Conservation (phyloP, 2,888 invertebrate genomes). For the Drosophila planitibia region DNA sequence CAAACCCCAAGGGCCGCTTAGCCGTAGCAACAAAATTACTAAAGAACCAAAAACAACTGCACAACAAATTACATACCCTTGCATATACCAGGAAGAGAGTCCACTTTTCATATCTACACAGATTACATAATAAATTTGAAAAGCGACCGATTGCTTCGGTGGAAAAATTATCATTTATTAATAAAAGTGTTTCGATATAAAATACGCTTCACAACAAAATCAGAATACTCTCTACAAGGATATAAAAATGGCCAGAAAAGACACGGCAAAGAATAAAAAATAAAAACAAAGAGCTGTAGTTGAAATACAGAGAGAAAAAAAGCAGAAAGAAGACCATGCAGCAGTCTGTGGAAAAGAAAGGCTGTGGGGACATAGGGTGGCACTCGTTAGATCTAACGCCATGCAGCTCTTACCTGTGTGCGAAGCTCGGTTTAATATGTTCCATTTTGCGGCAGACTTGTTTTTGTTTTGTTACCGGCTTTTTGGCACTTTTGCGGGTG, state of each 20-base stretch:
- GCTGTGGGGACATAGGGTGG: neutral
- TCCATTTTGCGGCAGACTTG: constrained; percentile 11
- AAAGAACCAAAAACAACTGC: constrained; percentile 4
- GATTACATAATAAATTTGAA: neutral
- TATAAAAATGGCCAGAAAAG: constrained; percentile 8
- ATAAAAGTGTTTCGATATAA: neutral
- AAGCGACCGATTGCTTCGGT: neutral
- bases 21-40: constrained; percentile 58
- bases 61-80: neutral
- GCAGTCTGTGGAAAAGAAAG: neutral
- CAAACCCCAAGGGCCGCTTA: constrained; percentile 70
- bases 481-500: constrained; percentile 50
- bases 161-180: neutral
- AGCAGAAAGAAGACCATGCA: neutral
- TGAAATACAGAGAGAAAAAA: neutral
- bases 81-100: neutral
- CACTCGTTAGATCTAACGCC: constrained; percentile 48
- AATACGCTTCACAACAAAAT: neutral
- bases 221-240: neutral
- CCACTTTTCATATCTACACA: neutral
- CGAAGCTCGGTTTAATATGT: constrained; percentile 39
- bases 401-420: constrained; percentile 50
- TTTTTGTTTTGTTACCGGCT: constrained; percentile 24
- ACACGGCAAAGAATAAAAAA: constrained; percentile 2
- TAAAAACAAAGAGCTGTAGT: neutral